phyloP scores from a whole-genome alignment of 2,113 vertebrate genomes.

The Acanthochromis polyacanthus region DNA sequence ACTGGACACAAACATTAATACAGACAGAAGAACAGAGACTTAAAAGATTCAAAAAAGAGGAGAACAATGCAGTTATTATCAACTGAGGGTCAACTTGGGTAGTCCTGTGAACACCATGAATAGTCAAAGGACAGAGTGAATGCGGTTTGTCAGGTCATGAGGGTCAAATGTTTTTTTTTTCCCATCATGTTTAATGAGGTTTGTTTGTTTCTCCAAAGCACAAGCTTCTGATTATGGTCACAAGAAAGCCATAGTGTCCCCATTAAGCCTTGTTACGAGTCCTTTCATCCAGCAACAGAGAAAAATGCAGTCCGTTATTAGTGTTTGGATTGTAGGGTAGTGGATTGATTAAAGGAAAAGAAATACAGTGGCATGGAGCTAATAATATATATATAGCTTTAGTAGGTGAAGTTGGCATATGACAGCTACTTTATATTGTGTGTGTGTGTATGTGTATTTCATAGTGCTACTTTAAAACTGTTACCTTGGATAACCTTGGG shows the following conservation, averaged over 20 bases:
- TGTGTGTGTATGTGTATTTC: slow-evolving; percentile 9
- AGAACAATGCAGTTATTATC: slow-evolving; percentile 59
- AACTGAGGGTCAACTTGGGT: slow-evolving; percentile 36
- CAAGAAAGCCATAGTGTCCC: slow-evolving; percentile 72
- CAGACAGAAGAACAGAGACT: slow-evolving; percentile 18
- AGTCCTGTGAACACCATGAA: slow-evolving; percentile 62
- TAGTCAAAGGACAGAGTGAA: slow-evolving; percentile 47
- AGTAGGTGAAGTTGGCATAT: slow-evolving; percentile 9
- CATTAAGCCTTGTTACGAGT: slow-evolving; percentile 68
- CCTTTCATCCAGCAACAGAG: slow-evolving; percentile 60
- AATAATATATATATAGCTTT: background rate
- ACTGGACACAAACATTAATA: slow-evolving; percentile 36
- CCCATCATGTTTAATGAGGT: slow-evolving; percentile 69
- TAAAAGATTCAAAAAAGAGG: slow-evolving; percentile 1
- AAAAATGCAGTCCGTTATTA: slow-evolving; percentile 44
- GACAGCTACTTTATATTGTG: background rate
- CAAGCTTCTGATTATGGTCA: slow-evolving; percentile 78
- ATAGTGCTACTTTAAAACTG: background rate
- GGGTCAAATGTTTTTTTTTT: slow-evolving; percentile 69
- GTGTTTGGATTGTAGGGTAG: slow-evolving; percentile 15
- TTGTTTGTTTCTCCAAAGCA: slow-evolving; percentile 73
- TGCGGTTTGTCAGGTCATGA: slow-evolving; percentile 46
- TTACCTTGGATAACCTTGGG: slow-evolving; percentile 31
- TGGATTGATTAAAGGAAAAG: slow-evolving; percentile 25
- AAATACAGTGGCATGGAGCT: slow-evolving; percentile 9